Evolutionary conservation across 2,113 vertebrate species (phyloP).

Genomic region (Nansenia antarctica): DNA sequence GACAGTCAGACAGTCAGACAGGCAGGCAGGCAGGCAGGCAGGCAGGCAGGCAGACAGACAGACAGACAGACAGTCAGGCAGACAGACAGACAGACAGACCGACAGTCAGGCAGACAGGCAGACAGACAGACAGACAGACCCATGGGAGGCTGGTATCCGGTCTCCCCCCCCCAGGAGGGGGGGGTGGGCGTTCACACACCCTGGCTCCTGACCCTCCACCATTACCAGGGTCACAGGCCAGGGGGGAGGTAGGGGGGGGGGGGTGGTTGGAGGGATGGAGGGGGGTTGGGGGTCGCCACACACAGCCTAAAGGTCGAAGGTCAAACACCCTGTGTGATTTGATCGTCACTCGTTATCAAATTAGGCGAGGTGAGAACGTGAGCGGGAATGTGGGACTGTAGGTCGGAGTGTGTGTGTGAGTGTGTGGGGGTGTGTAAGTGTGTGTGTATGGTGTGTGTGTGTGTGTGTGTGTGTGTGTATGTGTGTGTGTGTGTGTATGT

Average conservation of each 20-base stretch:
- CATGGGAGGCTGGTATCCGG: too few relatives aligned
- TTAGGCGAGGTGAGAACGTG: constrained; percentile 27
- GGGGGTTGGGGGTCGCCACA: too few relatives aligned
- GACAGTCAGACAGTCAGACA: too few relatives aligned
- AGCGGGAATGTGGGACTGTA: neutral
- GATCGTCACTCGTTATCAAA: constrained; percentile 44
- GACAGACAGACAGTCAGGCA: too few relatives aligned
- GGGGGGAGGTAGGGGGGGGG: neutral
- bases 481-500: neutral
- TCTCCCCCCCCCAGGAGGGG: constrained; percentile 55
- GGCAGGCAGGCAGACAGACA: too few relatives aligned
- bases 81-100: too few relatives aligned
- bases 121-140: neutral
- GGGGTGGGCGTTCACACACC: constrained; percentile 55
- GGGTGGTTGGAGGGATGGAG: too few relatives aligned
- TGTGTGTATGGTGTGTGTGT: neutral
- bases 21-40: too few relatives aligned
- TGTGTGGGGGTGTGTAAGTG: too few relatives aligned
- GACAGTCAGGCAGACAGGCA: too few relatives aligned
- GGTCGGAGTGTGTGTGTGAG: too few relatives aligned
- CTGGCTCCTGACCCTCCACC: constrained; percentile 71
- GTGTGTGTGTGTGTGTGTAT: neutral
- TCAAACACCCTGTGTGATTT: constrained; percentile 39
- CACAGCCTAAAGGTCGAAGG: constrained; percentile 33
- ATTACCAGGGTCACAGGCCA: constrained; percentile 56